Conservation (phyloP, 2,888 invertebrate species). For the Conops quadrifasciatus region DNA sequence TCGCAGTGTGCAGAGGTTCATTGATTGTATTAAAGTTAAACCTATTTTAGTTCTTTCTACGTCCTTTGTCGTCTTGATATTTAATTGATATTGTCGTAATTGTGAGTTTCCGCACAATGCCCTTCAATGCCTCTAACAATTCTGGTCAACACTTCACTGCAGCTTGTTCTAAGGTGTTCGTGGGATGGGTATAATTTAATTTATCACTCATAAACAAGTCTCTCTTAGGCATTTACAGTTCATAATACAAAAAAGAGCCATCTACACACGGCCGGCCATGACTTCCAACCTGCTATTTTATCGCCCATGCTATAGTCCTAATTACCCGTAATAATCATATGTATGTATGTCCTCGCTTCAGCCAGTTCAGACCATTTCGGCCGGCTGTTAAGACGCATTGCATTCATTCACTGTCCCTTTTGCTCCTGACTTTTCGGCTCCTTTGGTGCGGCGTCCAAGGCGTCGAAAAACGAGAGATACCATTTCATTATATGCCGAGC, state of each 20-base stretch:
- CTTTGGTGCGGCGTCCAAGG: background rate
- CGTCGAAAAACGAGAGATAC: slow-evolving; percentile 6
- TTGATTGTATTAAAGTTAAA: background rate
- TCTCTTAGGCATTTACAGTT: slow-evolving; percentile 7
- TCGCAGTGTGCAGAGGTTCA: too few species aligned
- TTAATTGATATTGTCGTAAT: too few species aligned
- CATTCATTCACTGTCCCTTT: slow-evolving; percentile 1
- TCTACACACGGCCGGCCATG: background rate
- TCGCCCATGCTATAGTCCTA: slow-evolving; percentile 33
- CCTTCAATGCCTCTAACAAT: too few species aligned
- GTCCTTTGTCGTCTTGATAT: background rate
- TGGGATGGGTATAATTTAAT: slow-evolving; percentile 10
- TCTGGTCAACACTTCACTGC: too few species aligned
- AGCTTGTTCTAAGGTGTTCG: background rate
- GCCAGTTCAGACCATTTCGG: slow-evolving; percentile 10
- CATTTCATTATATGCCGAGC: slow-evolving; percentile 9
- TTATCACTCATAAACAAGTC: slow-evolving; percentile 25
- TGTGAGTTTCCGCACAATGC: too few species aligned
- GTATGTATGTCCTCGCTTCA: slow-evolving; percentile 20
- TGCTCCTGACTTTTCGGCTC: background rate
- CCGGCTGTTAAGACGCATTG: background rate
- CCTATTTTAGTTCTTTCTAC: background rate
- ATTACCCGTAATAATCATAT: slow-evolving; percentile 32
- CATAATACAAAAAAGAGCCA: background rate
- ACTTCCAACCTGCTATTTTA: slow-evolving; percentile 31